Percentiles rank a stretch among this genome's conserved stretches.
phyloP scores from a whole-genome alignment of 2,113 vertebrate genomes.

The Plotosus lineatus region DNA sequence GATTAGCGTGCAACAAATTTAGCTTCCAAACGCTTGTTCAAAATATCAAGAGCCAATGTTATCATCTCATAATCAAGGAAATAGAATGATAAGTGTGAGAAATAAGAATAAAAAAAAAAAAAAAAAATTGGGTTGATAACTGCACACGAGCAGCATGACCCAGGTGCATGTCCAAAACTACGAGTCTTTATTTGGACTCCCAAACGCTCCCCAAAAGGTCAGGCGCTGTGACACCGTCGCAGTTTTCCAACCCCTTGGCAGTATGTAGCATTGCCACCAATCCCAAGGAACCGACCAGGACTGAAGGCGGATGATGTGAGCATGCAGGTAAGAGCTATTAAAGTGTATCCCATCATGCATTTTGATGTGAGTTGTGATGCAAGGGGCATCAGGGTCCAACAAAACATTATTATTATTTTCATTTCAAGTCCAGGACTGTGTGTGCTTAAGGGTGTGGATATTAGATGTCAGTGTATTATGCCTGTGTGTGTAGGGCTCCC shows the following conservation, averaged over 20 bases:
- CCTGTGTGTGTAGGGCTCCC: slow-evolving; percentile 6
- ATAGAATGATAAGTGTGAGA: background rate
- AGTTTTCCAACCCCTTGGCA: slow-evolving; percentile 33
- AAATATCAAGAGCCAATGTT: background rate
- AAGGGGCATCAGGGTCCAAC: slow-evolving; percentile 34
- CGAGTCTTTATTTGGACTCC: slow-evolving; percentile 50
- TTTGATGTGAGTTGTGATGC: background rate
- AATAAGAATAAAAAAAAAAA: background rate
- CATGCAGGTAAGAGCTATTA: slow-evolving; percentile 1
- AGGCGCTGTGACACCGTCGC: slow-evolving; percentile 69
- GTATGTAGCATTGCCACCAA: slow-evolving; percentile 18
- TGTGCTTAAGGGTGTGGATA: slow-evolving; percentile 9
- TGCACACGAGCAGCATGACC: slow-evolving; percentile 64
- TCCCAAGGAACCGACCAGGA: slow-evolving; percentile 48
- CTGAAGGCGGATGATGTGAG: slow-evolving; percentile 17
- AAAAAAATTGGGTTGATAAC: slow-evolving; percentile 13
- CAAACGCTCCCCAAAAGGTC: slow-evolving; percentile 53
- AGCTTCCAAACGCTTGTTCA: background rate
- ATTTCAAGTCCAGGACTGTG: slow-evolving; percentile 38
- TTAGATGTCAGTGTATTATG: background rate
- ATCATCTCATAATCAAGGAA: background rate
- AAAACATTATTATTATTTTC: slow-evolving; percentile 41
- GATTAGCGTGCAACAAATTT: background rate
- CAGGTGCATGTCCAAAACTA: no score
- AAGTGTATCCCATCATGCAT: background rate